These are phyloP conservation scores for Lanius collurio DNA, from an alignment of 2,113 vertebrate genomes.

Conservation along the genomic window DNA sequence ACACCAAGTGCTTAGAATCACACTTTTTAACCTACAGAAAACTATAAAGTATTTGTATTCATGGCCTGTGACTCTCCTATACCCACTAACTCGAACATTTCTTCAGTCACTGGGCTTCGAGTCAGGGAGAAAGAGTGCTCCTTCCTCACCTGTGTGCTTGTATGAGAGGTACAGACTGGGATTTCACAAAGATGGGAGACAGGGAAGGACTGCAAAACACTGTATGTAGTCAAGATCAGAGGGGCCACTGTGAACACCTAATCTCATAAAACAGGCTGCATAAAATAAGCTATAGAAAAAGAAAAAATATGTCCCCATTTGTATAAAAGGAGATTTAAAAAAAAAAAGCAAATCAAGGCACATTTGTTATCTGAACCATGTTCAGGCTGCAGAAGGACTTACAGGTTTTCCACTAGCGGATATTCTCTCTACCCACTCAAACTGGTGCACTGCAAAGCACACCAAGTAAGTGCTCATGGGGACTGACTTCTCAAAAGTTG, in stretches of 20 bases:
- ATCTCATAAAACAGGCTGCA: background rate
- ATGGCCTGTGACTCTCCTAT: background rate
- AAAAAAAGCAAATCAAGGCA: background rate
- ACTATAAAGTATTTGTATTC: background rate
- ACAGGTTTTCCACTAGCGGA: slow-evolving; percentile 77
- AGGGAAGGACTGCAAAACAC: background rate
- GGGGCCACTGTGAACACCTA: background rate
- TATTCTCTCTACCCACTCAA: slow-evolving; percentile 7
- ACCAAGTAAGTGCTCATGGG: slow-evolving; percentile 97
- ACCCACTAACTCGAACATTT: background rate
- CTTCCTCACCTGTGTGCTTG: accelerated
- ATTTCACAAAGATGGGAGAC: background rate
- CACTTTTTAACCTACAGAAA: background rate
- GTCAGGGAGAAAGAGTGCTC: background rate
- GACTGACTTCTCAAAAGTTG: slow-evolving; percentile 83
- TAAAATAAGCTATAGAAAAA: background rate
- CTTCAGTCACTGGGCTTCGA: background rate
- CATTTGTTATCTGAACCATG: background rate
- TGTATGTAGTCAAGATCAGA: background rate
- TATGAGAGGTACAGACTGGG: background rate
- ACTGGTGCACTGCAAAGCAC: slow-evolving; percentile 93
- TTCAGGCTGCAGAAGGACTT: slow-evolving; percentile 51
- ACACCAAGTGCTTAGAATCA: background rate
- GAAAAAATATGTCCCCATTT: background rate
- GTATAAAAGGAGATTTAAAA: background rate